Evolutionary conservation across 2,888 invertebrate species (phyloP), one percentile per base, ranked within the genome.

Genomic region (Drosophila sordidapex): DNA sequence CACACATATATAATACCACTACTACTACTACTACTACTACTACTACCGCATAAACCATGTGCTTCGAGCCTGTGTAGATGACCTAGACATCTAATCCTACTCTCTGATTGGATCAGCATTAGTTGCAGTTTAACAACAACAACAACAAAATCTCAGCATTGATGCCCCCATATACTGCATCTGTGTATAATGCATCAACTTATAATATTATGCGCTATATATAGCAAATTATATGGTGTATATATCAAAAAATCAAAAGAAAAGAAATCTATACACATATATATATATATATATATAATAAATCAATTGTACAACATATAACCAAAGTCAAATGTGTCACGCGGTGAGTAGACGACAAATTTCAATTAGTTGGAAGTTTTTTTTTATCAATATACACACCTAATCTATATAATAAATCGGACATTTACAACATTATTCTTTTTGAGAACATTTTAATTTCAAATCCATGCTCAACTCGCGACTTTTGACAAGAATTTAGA

Each of bases 311-410:
- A 87, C 84, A 89, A 87, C 82, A 84, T 72, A 68, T 81, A 80
- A 80, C 70, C 67, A 79, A 89, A 86, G 86, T 91, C 92, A 92
- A 92, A 89, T 87, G 87, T 92, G 93, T 92, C 92, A 92, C 92
- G 92, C 92, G 93, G 92, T 92, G 81, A 92, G 92, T 92, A 92
- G n/a, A 58, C 4, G 38, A 49, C 40, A 38, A 65, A 52, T 57
- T 43, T 6, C 54, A 27, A 36, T 36, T 57, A 52, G 49, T 21
- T 68, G 48, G 27, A 57, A 49, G n/a, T n/a, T 56, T 27, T n/a
- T 13, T 13, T 18, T 18, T 40, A 15, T 11, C 5, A 2, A 46
- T 31, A 46, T 36, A 46, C 46, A 46, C 21, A 21, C 13, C 13
- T 8, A 46, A 46, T 15, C 21, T 25, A 46, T 21, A 46, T 46